Evolutionary conservation across 2,888 invertebrate genomes (phyloP).

Genomic region (Cremastobaeus sp.): DNA sequence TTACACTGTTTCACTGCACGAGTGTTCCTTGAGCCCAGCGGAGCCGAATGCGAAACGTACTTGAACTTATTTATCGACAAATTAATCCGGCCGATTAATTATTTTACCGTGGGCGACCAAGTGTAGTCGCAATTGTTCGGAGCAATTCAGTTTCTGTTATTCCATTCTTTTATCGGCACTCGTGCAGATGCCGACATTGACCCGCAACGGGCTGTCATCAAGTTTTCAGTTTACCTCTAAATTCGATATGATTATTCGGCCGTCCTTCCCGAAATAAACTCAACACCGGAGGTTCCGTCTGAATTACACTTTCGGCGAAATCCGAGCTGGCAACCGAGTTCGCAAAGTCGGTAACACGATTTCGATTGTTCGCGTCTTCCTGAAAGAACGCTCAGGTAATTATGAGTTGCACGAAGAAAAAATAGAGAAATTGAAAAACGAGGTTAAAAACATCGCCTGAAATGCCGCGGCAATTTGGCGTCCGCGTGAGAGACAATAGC

Average conservation of each 20-base stretch:
- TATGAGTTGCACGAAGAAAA: constrained; percentile 13
- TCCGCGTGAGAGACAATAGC: constrained; percentile 21
- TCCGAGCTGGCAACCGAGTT: constrained; percentile 9
- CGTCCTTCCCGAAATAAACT: constrained; percentile 28
- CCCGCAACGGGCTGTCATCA: constrained; percentile 6
- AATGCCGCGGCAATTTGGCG: constrained; percentile 7
- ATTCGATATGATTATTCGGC: constrained; percentile 33
- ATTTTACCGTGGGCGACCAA: too few relatives aligned
- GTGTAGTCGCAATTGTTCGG: too few relatives aligned
- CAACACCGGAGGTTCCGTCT: constrained; percentile 47
- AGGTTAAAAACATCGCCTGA: constrained; percentile 5
- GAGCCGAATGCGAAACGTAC: too few relatives aligned
- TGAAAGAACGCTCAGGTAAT: constrained; percentile 10
- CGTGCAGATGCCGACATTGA: constrained; percentile 10
- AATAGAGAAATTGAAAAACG: constrained; percentile 12
- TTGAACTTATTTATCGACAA: too few relatives aligned
- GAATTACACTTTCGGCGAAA: constrained; percentile 39
- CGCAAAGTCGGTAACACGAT: constrained; percentile 27
- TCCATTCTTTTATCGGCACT: too few relatives aligned
- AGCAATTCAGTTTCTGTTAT: too few relatives aligned
- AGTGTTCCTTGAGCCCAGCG: too few relatives aligned
- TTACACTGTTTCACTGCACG: background rate
- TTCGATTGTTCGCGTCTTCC: constrained; percentile 23
- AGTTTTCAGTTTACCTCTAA: constrained; percentile 12
- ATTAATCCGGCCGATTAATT: background rate